Conservation (phyloP, 2,888 invertebrate species). For the Podabrus alpinus region DNA sequence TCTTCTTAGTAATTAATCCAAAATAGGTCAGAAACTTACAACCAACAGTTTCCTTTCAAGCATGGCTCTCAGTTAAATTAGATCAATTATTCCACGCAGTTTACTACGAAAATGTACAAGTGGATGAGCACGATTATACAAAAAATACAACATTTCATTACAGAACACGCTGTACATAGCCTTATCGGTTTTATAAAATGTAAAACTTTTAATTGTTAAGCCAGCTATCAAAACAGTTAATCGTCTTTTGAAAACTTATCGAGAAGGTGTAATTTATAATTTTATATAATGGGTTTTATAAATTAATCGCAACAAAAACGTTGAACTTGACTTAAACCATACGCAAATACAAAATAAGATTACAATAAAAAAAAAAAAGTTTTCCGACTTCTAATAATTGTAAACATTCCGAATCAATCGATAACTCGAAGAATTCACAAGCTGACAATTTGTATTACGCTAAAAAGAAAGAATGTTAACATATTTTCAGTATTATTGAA, state of each 20-base stretch:
- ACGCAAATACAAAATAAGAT: neutral
- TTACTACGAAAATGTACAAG: neutral
- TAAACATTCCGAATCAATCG: neutral
- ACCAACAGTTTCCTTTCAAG: neutral
- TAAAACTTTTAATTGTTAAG: neutral
- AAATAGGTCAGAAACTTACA: neutral
- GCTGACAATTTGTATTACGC: neutral
- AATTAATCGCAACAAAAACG: neutral
- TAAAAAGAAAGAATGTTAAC: neutral
- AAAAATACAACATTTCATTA: neutral
- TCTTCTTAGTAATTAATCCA: neutral
- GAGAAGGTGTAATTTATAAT: neutral
- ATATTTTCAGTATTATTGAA: no score
- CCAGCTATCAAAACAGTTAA: neutral
- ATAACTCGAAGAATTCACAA: neutral
- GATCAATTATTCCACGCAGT: neutral
- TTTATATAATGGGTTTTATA: neutral
- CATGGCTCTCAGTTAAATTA: neutral
- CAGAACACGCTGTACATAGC: neutral
- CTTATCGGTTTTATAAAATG: neutral
- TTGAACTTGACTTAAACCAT: neutral
- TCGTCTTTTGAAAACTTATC: neutral
- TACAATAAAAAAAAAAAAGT: neutral
- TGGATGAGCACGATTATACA: neutral
- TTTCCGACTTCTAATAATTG: neutral